These are phyloP conservation scores for Nephrotoma guestfalica DNA, from an alignment of 2,888 invertebrate genomes.

Conservation along the genomic window DNA sequence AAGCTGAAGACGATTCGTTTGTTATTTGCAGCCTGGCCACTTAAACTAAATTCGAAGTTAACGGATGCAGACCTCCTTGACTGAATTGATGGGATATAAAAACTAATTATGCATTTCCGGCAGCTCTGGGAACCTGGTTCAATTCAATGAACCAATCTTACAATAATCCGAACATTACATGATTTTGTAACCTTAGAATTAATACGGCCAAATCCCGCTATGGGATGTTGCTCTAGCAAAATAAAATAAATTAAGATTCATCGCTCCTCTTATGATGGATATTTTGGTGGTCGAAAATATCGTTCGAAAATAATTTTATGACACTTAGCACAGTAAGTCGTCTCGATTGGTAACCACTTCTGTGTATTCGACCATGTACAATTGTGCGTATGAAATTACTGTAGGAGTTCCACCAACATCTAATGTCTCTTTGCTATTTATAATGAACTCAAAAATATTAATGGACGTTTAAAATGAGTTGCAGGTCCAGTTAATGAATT, in stretches of 20 bases:
- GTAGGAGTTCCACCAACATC: not conserved
- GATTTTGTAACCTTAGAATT: too few relatives aligned
- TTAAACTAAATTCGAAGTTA: constrained; percentile 18
- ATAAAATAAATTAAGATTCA: not conserved
- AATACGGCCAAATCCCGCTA: too few relatives aligned
- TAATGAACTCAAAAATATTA: not conserved
- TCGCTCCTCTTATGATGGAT: not conserved
- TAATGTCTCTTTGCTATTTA: not conserved
- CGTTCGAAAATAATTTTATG: constrained; percentile 11
- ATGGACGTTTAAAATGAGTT: constrained; percentile 24
- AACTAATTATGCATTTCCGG: not conserved
- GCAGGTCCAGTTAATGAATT: constrained; percentile 25
- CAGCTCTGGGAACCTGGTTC: too few relatives aligned
- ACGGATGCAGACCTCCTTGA: not conserved
- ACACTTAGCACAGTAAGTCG: not conserved
- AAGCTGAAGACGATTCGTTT: not conserved
- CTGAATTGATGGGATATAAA: constrained; percentile 3
- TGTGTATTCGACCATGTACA: not conserved
- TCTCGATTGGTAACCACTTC: not conserved
- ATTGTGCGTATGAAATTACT: not conserved
- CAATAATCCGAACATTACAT: too few relatives aligned
- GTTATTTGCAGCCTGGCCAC: constrained; percentile 21
- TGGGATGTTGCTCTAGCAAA: too few relatives aligned
- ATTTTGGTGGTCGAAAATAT: constrained; percentile 16
- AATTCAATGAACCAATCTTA: too few relatives aligned